Base-by-base conservation (phyloP, 1,140 invertebrate genomes). In the Hesperophylax magnus region DNA sequence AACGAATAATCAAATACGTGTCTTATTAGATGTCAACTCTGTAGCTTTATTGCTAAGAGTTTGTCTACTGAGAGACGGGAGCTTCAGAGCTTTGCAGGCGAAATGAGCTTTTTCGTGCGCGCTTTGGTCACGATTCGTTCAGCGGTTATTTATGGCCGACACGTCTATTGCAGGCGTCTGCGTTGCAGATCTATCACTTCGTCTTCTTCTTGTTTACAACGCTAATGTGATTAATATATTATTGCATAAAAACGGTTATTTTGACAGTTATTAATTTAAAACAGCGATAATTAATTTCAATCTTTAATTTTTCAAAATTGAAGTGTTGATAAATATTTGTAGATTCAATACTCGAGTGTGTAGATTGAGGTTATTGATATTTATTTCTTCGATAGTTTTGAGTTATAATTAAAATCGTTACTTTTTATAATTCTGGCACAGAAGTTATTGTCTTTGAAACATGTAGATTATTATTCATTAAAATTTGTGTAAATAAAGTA, bases 71-170 rank as follows among this genome's bases (percentile, higher is more conserved):
- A n/a, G n/a, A 14, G 39, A 47, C 39, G 63, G n/a, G n/a, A n/a
- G 63, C 63, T 27, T 39, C 27, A 67, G 39, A 67, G 63, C 63
- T 11, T 39, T n/a, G 63, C 63, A 6, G 63, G 31, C 22, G 11
- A 34, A 67, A 18, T n/a, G 63, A 15, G 8, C 22, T 67, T 67
- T 67, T 67, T 67, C n/a, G 3, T 27, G 17, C 63, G 27, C 24
- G 15, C 31, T 31, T n/a, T 27, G 31, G 63, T 67, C 63, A 67
- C 63, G 63, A 31, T 67, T 67, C 63, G 31, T 67, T 67, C 63
- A 17, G 63, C 8, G 63, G 63, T 34, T 67, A 67, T 67, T 67
- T 67, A 67, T 67, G 63, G 22, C 63, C 17, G 63, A 67, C 63
- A 39, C 14, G 63, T 67, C 63, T 34, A 67, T 67, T 67, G 39